A percentile compares a stretch with the other conserved stretches of the same genome.
Conservation (phyloP, 2,797 vertebrate species). For the Poeciliopsis presidionis region DNA sequence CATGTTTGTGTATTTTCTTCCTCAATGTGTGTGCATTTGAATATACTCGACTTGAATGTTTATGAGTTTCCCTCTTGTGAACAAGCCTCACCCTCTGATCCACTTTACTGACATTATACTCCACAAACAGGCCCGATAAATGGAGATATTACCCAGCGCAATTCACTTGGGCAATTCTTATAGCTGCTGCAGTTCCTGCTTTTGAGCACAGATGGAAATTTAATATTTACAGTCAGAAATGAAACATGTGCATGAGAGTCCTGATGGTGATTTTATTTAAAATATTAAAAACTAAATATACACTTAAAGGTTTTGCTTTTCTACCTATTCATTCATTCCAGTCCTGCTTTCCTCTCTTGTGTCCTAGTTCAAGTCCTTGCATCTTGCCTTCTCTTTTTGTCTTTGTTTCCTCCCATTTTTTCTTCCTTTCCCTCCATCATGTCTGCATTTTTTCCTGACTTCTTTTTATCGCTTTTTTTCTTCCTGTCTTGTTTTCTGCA, state of each 20-base stretch:
- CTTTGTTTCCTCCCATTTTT: background rate
- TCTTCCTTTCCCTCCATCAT: background rate
- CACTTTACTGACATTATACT: conserved; percentile 33
- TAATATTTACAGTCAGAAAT: background rate
- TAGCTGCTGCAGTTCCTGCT: background rate
- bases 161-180: background rate
- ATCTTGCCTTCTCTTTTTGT: background rate
- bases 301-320: background rate
- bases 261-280: background rate
- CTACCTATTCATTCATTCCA: background rate
- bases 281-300: background rate
- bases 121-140: conserved; percentile 44
- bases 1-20: background rate
- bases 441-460: background rate
- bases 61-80: conserved; percentile 11
- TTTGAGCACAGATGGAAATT: background rate
- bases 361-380: background rate
- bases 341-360: background rate
- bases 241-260: no score
- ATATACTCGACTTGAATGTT: background rate
- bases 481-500: background rate
- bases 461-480: background rate
- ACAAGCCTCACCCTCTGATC: conserved; percentile 47
- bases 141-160: conserved; percentile 35
- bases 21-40: background rate